Evolutionary conservation across 2,113 vertebrate genomes (phyloP).

Genomic region (Todiramphus saurophagus): DNA sequence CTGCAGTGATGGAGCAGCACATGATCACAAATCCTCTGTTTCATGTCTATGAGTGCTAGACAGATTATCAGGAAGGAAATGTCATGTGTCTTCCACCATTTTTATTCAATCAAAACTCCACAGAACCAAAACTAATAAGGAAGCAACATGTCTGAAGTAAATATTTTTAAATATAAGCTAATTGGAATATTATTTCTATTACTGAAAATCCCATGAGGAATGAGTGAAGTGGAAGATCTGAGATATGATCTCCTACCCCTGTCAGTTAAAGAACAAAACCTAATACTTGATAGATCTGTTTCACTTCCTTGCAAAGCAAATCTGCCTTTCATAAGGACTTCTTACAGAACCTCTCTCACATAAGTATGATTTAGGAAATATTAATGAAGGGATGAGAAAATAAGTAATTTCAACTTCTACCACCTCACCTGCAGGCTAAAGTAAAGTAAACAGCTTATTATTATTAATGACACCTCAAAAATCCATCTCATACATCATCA

Average conservation of each 20-base stretch:
- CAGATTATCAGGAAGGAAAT: not conserved
- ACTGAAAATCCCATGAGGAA: not conserved
- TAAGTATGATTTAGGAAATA: not conserved
- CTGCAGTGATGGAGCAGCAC: not conserved
- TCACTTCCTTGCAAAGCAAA: not conserved
- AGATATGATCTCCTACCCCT: rapidly evolving
- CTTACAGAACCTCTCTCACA: not conserved
- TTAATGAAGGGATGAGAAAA: not conserved
- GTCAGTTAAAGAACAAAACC: not conserved
- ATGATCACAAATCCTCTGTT: not conserved
- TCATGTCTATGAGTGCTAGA: not conserved
- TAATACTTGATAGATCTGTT: not conserved
- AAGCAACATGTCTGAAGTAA: not conserved
- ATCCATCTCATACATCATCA: not conserved
- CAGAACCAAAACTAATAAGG: not conserved
- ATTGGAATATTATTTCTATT: not conserved
- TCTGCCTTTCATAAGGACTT: not conserved
- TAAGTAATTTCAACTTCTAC: not conserved
- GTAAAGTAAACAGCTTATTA: not conserved
- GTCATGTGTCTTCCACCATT: not conserved
- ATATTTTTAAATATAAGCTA: not conserved
- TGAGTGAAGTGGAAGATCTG: not conserved
- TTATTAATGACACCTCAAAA: not conserved
- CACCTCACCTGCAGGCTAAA: not conserved
- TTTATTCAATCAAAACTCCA: not conserved